Evolutionary conservation across 2,888 invertebrate genomes (phyloP).

Genomic region (Macaria notata): DNA sequence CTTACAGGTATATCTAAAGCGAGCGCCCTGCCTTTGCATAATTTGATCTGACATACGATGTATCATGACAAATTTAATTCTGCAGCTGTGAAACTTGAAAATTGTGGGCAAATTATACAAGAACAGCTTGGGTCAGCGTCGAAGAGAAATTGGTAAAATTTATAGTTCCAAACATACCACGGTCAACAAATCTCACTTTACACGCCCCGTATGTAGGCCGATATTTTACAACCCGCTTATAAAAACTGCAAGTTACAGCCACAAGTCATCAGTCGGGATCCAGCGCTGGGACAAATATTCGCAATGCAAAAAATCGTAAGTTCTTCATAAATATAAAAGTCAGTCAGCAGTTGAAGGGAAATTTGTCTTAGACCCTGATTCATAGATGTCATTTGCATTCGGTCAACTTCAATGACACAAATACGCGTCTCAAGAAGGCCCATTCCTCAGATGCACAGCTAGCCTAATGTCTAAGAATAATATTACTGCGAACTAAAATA

Average conservation of each 20-base stretch:
- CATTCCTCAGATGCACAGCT: too few relatives aligned
- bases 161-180: conserved; percentile 10
- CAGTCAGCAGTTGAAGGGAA: conserved; percentile 1
- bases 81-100: background rate
- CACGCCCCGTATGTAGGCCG: conserved; percentile 23
- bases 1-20: background rate
- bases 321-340: conserved; percentile 24
- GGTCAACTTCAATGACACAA: background rate
- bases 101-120: background rate
- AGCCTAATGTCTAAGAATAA: too few relatives aligned
- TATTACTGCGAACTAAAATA: too few relatives aligned
- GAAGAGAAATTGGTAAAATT: background rate
- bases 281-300: conserved; percentile 38
- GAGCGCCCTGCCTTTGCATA: background rate
- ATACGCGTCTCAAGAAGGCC: too few relatives aligned
- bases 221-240: conserved; percentile 36
- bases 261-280: conserved; percentile 55
- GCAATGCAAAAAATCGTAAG: conserved; percentile 64
- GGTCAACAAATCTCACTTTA: conserved; percentile 8
- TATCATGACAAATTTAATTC: background rate
- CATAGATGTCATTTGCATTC: background rate
- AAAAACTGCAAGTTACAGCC: conserved; percentile 48
- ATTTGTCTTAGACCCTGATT: background rate
- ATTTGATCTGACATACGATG: background rate
- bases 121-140: background rate